phyloP scores from a whole-genome alignment of 2,113 vertebrate species.

The Gopherus flavomarginatus region DNA sequence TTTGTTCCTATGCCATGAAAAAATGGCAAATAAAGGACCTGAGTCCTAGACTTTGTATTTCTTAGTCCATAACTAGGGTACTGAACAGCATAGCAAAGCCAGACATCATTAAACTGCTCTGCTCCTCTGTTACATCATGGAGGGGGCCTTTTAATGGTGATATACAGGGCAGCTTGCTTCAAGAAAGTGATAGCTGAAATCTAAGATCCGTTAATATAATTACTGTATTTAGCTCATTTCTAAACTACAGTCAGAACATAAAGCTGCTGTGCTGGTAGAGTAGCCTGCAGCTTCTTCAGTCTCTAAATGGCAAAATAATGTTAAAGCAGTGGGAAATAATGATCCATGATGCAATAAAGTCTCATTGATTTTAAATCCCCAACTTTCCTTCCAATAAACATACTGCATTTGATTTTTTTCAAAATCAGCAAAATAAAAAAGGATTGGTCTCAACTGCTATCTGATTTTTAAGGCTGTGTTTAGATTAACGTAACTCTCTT shows the following conservation, averaged over 20 bases:
- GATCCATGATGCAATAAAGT: conserved; percentile 55
- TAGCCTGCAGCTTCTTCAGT: background rate
- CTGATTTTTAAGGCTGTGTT: conserved; percentile 53
- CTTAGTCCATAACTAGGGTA: background rate
- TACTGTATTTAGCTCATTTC: background rate
- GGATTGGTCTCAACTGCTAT: conserved; percentile 28
- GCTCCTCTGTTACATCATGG: background rate
- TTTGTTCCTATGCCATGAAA: background rate
- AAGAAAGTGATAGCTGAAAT: background rate
- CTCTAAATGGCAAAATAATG: conserved; percentile 42
- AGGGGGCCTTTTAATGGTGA: background rate
- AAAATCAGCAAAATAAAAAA: conserved; percentile 55
- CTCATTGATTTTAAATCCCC: conserved; percentile 64
- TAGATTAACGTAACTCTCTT: conserved; percentile 34
- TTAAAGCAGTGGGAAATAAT: conserved; percentile 55
- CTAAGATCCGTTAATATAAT: background rate
- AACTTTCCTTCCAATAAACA: conserved; percentile 40
- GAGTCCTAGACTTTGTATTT: background rate
- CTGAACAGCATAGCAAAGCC: background rate
- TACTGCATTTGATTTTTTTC: conserved; percentile 22
- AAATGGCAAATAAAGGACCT: background rate
- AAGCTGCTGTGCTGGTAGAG: conserved; percentile 36
- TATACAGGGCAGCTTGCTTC: accelerated
- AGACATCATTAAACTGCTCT: background rate
- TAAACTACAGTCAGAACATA: background rate